A percentile compares a stretch with the other conserved stretches of the same genome.
Conservation (phyloP, 2,888 invertebrate genomes). For the Bugula neritina region DNA sequence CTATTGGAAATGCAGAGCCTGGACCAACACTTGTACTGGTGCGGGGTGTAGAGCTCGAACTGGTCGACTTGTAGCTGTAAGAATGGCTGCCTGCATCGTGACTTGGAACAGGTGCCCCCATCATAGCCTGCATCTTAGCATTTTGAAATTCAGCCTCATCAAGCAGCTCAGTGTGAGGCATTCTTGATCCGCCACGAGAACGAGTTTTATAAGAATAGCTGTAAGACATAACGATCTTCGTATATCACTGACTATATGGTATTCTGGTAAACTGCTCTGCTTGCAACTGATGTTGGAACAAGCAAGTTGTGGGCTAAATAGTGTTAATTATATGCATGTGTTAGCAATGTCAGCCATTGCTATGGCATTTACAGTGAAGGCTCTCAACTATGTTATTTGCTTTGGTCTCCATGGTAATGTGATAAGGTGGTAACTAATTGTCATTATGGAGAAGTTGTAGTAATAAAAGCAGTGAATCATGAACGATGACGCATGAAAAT, state of each 20-base stretch:
- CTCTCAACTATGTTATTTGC: background rate
- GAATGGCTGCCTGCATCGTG: background rate
- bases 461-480: no score
- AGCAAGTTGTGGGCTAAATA: background rate
- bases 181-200: background rate
- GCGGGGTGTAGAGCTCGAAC: background rate
- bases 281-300: background rate
- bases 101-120: slow-evolving; percentile 5
- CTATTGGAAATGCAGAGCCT: background rate
- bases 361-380: background rate
- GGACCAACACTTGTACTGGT: background rate
- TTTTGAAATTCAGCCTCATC: slow-evolving; percentile 21
- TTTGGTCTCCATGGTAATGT: background rate
- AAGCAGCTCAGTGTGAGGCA: background rate
- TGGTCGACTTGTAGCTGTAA: slow-evolving; percentile 10
- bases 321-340: background rate
- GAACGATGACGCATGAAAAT: no score
- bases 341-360: background rate
- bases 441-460: no score
- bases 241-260: no score
- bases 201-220: slow-evolving; percentile 12
- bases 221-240: slow-evolving; percentile 15
- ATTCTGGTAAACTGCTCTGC: background rate
- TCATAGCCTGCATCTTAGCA: slow-evolving; percentile 23
- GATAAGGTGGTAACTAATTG: no score